A percentile compares a stretch with the other conserved stretches of the same genome.
Evolutionary conservation across 2,888 invertebrate species (phyloP).

Genomic region (Clivina fossor): DNA sequence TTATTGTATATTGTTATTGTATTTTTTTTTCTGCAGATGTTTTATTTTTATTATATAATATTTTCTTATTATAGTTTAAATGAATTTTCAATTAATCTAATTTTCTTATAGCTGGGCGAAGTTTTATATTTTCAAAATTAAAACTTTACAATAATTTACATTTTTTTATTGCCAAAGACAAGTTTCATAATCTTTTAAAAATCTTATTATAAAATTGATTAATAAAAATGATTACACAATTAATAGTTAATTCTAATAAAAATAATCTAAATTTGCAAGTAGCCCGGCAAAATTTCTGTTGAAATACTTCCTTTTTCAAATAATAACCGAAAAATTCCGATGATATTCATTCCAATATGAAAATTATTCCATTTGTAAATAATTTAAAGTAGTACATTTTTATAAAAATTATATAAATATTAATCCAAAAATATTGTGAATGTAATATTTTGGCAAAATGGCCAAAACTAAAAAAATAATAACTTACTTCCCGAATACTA

Average conservation of each 20-base stretch:
- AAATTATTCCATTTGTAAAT: slow-evolving; percentile 28
- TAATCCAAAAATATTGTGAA: slow-evolving; percentile 15
- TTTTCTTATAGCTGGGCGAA: too few relatives aligned
- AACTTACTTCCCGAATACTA: slow-evolving; percentile 21
- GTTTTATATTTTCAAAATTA: too few relatives aligned
- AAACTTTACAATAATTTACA: too few relatives aligned
- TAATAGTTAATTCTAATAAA: too few relatives aligned
- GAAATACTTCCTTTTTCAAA: neutral
- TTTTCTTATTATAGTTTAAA: too few relatives aligned
- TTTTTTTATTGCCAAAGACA: too few relatives aligned
- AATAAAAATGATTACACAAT: too few relatives aligned
- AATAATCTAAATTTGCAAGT: too few relatives aligned
- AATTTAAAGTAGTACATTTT: slow-evolving; percentile 28
- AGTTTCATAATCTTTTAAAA: too few relatives aligned
- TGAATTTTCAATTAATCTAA: too few relatives aligned
- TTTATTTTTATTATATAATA: slow-evolving; percentile 32
- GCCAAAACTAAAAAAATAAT: slow-evolving; percentile 12
- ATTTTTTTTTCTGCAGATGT: slow-evolving; percentile 25
- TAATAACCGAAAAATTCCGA: slow-evolving; percentile 1
- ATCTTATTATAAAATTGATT: too few relatives aligned
- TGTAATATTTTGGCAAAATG: slow-evolving; percentile 17
- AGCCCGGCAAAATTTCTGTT: too few relatives aligned
- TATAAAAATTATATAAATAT: slow-evolving; percentile 27
- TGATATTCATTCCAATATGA: slow-evolving; percentile 16
- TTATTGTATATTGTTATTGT: slow-evolving; percentile 28